A percentile compares a stretch with the other conserved stretches of the same genome.
These are phyloP conservation scores for Nanorana parkeri DNA, from an alignment of 2,113 vertebrate genomes.

Conservation along the genomic window DNA sequence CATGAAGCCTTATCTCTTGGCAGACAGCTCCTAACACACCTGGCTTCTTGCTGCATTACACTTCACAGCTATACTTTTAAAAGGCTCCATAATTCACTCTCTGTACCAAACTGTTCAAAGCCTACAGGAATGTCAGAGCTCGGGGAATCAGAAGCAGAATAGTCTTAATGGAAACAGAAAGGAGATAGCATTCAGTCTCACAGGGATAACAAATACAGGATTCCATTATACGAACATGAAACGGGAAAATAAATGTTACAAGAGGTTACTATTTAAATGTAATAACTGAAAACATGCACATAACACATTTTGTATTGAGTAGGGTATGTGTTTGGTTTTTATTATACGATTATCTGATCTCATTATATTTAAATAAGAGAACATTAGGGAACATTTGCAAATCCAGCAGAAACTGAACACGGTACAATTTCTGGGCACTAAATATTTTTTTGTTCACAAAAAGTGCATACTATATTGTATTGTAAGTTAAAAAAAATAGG, in stretches of 20 bases:
- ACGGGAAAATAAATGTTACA: background rate
- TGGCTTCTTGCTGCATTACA: conserved; percentile 31
- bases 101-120: background rate
- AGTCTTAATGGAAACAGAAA: conserved; percentile 29
- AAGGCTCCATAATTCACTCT: conserved; percentile 23
- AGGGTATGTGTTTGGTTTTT: too few species aligned
- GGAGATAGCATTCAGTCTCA: background rate
- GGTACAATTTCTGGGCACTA: too few species aligned
- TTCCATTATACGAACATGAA: background rate
- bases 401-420: too few species aligned
- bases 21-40: conserved; percentile 47
- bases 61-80: conserved; percentile 25
- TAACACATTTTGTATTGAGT: too few species aligned
- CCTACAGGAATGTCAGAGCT: background rate
- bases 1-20: conserved; percentile 48
- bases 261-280: too few species aligned
- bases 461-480: too few species aligned
- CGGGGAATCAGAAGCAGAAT: background rate
- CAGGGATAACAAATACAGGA: background rate
- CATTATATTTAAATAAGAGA: too few species aligned
- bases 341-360: too few species aligned
- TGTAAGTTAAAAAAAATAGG: too few species aligned
- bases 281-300: too few species aligned
- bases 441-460: too few species aligned
- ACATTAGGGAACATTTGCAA: too few species aligned